These are phyloP conservation scores for Aromia moschata DNA, from an alignment of 2,888 invertebrate species.

Conservation along the genomic window DNA sequence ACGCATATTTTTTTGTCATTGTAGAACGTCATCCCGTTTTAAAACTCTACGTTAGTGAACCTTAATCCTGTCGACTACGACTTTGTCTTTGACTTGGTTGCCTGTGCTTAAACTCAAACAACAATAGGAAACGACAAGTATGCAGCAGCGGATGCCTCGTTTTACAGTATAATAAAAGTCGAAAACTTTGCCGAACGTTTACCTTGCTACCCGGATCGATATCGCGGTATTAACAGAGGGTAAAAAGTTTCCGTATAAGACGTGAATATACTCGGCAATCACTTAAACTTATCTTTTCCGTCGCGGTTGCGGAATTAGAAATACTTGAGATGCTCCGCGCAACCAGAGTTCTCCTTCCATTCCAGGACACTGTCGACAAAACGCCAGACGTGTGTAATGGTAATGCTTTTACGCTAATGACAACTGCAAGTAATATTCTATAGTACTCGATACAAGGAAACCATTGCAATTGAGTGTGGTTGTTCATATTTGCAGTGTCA, in stretches of 20 bases:
- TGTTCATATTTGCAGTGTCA: not conserved
- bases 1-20: too few relatives aligned
- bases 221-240: slow-evolving; percentile 6
- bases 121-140: too few relatives aligned
- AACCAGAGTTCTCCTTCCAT: not conserved
- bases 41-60: too few relatives aligned
- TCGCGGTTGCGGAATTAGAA: slow-evolving; percentile 1
- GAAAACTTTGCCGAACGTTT: not conserved
- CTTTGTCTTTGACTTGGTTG: too few relatives aligned
- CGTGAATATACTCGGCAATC: slow-evolving; percentile 37
- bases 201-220: not conserved
- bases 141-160: too few relatives aligned
- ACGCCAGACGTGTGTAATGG: not conserved
- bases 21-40: too few relatives aligned
- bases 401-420: slow-evolving; percentile 22
- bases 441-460: not conserved
- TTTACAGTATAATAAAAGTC: too few relatives aligned
- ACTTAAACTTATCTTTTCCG: slow-evolving; percentile 27
- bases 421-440: not conserved
- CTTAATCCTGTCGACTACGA: too few relatives aligned
- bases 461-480: not conserved
- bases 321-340: slow-evolving; percentile 12
- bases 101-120: too few relatives aligned
- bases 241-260: slow-evolving; percentile 17
- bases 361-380: slow-evolving; percentile 8